These are phyloP conservation scores for Ypsolopha sequella DNA, from an alignment of 2,888 invertebrate genomes.

Conservation along the genomic window DNA sequence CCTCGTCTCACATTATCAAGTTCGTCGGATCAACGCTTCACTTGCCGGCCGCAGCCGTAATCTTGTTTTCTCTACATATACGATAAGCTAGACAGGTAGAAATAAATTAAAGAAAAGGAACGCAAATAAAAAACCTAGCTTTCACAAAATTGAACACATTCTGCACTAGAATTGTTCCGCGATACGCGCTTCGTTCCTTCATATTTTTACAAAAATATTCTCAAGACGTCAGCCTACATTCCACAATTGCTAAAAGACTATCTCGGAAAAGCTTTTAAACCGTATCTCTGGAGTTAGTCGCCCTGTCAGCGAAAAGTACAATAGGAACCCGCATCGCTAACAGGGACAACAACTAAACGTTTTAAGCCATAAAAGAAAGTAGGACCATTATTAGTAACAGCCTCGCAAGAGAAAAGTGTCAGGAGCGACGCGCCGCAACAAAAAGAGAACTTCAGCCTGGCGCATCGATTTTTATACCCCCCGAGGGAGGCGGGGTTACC, in stretches of 20 bases:
- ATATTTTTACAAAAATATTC: neutral
- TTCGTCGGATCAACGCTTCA: too few species aligned
- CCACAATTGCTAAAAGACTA: constrained; percentile 43
- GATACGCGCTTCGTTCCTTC: too few species aligned
- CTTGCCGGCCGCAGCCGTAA: too few species aligned
- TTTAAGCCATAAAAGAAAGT: constrained; percentile 56
- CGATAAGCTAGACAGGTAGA: too few species aligned
- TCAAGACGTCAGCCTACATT: neutral
- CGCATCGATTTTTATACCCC: constrained; percentile 68
- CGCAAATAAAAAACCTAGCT: too few species aligned
- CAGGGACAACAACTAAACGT: constrained; percentile 59
- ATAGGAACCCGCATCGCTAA: constrained; percentile 51
- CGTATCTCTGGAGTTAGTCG: constrained; percentile 16
- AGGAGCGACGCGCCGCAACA: constrained; percentile 39
- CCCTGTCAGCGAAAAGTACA: constrained; percentile 22
- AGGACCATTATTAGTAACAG: constrained; percentile 59
- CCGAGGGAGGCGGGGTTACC: constrained; percentile 53
- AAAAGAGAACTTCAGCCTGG: constrained; percentile 43
- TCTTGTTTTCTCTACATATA: too few species aligned
- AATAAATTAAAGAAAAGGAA: too few species aligned
- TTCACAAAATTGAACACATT: too few species aligned
- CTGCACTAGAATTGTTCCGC: too few species aligned
- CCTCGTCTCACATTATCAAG: too few species aligned
- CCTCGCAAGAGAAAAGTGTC: constrained; percentile 42
- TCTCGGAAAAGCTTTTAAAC: constrained; percentile 42